Evolutionary conservation across 35 echinoderm and acorn worm genomes (phyloP).

Genomic region (Patiria miniata): DNA sequence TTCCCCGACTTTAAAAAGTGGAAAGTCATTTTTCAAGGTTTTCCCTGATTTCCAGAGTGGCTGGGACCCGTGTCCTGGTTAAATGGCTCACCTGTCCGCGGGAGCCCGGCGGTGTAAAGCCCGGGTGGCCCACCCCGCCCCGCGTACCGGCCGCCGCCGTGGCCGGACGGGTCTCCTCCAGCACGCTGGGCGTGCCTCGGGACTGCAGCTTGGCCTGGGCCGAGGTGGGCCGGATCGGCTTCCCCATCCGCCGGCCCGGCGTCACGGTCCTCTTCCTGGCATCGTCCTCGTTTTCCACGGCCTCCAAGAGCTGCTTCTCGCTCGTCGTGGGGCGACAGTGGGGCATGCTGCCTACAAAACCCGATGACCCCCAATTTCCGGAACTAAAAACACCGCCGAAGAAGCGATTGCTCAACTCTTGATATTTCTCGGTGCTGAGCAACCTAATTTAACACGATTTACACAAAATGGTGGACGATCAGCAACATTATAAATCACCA

Average conservation of each 20-base stretch:
- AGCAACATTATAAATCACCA: background rate
- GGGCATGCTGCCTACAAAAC: background rate
- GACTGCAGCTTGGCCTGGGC: slow-evolving; percentile 85
- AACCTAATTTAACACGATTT: background rate
- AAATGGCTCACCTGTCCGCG: background rate
- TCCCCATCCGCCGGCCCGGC: slow-evolving; percentile 63
- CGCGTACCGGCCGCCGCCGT: slow-evolving; percentile 75
- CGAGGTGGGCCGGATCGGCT: slow-evolving; percentile 74
- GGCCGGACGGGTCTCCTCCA: slow-evolving; percentile 78
- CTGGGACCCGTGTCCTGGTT: too few species aligned
- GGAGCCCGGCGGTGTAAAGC: slow-evolving; percentile 1
- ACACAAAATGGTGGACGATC: background rate
- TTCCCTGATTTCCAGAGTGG: too few species aligned
- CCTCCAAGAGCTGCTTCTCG: slow-evolving; percentile 6
- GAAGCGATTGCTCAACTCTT: slow-evolving; percentile 6
- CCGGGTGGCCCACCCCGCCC: slow-evolving; percentile 7
- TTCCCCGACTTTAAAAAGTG: too few species aligned
- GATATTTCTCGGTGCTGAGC: slow-evolving; percentile 17
- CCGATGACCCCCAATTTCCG: background rate
- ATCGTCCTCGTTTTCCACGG: background rate
- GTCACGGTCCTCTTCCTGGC: slow-evolving; percentile 49
- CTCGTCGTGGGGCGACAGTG: background rate
- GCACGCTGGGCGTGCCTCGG: slow-evolving; percentile 1
- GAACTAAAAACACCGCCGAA: slow-evolving; percentile 23
- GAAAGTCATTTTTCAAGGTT: too few species aligned